Conservation (phyloP, 2,113 vertebrate species). For the Oophaga pumilio region DNA sequence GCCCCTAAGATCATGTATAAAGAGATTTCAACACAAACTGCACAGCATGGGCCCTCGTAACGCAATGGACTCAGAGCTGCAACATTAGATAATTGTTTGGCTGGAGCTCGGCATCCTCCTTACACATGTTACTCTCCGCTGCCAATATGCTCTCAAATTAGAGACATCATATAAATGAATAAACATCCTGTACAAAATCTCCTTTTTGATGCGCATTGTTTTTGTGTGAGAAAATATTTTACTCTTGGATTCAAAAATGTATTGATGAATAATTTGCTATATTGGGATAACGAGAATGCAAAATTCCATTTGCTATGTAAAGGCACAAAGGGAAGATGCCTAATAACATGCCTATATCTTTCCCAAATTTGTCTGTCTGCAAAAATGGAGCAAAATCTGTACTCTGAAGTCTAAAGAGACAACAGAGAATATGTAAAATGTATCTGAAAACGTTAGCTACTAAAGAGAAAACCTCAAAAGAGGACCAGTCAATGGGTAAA, state of each 20-base stretch:
- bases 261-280: background rate
- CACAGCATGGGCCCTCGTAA: conserved; percentile 84
- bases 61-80: conserved; percentile 81
- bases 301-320: background rate
- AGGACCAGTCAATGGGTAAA: too few species aligned
- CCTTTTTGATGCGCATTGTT: conserved; percentile 51
- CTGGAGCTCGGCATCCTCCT: conserved; percentile 82
- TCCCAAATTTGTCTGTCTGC: background rate
- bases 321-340: background rate
- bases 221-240: background rate
- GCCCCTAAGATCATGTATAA: conserved; percentile 84
- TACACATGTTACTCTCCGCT: conserved; percentile 89
- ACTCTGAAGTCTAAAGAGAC: background rate
- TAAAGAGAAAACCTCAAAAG: too few species aligned
- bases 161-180: conserved; percentile 86
- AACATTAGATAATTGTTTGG: conserved; percentile 97
- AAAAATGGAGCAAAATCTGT: background rate
- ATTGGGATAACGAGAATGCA: background rate
- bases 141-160: conserved; percentile 89
- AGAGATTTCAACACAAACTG: conserved; percentile 80
- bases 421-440: too few species aligned
- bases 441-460: background rate
- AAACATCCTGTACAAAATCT: conserved; percentile 77
- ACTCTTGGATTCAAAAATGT: background rate
- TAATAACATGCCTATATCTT: background rate